Conservation (phyloP, 2,113 vertebrate genomes). For the Ageneiosus marmoratus region DNA sequence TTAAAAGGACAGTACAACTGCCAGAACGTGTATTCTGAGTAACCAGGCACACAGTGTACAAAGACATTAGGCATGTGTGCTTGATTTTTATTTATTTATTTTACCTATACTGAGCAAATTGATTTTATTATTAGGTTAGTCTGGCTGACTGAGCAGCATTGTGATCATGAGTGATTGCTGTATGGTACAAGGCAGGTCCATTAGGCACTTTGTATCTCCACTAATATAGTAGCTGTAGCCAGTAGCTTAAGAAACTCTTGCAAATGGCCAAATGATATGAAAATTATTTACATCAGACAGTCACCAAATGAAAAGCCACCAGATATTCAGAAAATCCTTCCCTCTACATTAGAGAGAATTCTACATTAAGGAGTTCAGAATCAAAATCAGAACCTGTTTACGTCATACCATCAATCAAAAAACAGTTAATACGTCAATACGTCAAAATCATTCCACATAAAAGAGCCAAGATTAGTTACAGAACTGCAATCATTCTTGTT, state of each 20-base stretch:
- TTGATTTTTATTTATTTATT: background rate
- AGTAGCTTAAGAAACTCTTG: background rate
- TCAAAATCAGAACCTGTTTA: background rate
- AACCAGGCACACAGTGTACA: background rate
- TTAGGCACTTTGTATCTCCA: background rate
- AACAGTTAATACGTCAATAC: too few species aligned
- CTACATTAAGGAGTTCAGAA: background rate
- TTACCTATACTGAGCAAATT: background rate
- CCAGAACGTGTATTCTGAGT: background rate
- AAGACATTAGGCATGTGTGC: background rate
- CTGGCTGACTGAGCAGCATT: background rate
- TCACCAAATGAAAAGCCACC: background rate
- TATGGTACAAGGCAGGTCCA: background rate
- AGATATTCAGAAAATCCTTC: background rate
- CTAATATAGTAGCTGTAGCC: background rate
- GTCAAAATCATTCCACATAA: background rate
- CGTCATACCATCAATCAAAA: too few species aligned
- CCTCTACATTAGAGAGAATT: background rate
- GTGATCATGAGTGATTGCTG: background rate
- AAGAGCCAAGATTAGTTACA: background rate
- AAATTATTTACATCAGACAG: background rate
- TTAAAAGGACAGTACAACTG: background rate
- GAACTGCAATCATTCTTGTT: too few species aligned
- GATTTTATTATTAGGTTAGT: background rate
- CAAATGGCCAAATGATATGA: background rate